These are phyloP conservation scores for Achatina immaculata DNA, from an alignment of 1,140 invertebrate genomes.

Conservation along the genomic window DNA sequence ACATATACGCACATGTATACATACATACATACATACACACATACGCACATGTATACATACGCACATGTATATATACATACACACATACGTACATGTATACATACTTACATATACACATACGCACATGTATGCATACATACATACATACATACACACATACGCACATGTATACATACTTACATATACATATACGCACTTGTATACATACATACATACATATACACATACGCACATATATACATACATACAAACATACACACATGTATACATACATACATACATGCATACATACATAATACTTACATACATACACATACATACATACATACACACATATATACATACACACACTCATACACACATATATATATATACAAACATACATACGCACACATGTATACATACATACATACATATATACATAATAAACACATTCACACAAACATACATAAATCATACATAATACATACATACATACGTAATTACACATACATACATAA, in stretches of 20 bases:
- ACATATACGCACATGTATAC: conserved; percentile 3
- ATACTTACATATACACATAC: conserved; percentile 27
- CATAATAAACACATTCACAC: too few relatives aligned
- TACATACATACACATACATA: background rate
- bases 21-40: conserved; percentile 17
- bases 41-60: background rate
- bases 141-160: conserved; percentile 11
- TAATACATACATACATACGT: too few relatives aligned
- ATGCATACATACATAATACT: background rate
- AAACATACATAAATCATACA: too few relatives aligned
- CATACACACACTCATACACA: too few relatives aligned
- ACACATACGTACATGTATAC: conserved; percentile 1
- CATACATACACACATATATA: conserved; percentile 1
- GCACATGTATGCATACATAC: conserved; percentile 5
- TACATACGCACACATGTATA: background rate
- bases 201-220: conserved; percentile 28
- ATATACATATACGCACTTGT: conserved; percentile 32
- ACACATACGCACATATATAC: conserved; percentile 18
- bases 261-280: too few relatives aligned
- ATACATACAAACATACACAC: too few relatives aligned
- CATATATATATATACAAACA: too few relatives aligned
- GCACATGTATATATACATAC: conserved; percentile 8
- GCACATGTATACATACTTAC: conserved; percentile 30
- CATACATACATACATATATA: too few relatives aligned
- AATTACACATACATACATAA: too few relatives aligned